Percentiles rank a stretch among this genome's conserved stretches.
These are phyloP conservation scores for Anableps anableps DNA, from an alignment of 2,797 vertebrate genomes.

Conservation along the genomic window DNA sequence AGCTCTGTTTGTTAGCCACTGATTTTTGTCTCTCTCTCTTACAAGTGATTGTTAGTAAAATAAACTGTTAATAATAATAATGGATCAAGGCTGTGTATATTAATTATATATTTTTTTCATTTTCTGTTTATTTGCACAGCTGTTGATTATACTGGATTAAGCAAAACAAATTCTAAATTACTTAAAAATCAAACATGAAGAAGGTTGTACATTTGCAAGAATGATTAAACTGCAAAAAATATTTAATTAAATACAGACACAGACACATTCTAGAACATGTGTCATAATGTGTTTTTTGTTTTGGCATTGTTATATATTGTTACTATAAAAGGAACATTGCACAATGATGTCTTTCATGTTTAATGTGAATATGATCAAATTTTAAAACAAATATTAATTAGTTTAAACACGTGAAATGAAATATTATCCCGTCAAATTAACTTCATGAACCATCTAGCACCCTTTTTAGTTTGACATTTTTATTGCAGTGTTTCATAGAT, in stretches of 20 bases:
- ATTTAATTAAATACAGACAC: not conserved
- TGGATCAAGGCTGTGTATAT: not conserved
- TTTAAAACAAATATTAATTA: not conserved
- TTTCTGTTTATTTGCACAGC: not conserved
- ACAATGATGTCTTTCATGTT: not conserved
- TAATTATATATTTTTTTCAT: not conserved
- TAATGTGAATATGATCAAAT: not conserved
- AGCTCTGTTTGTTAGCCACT: not conserved
- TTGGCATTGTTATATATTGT: not conserved
- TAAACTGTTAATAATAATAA: not conserved
- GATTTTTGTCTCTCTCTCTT: not conserved
- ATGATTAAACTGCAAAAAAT: not conserved
- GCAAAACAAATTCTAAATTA: not conserved
- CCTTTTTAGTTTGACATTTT: not conserved
- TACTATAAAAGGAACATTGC: not conserved
- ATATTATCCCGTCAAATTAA: not conserved
- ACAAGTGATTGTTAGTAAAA: not conserved
- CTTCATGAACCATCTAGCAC: not conserved
- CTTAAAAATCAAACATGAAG: not conserved
- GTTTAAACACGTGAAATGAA: not conserved
- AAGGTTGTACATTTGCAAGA: not conserved
- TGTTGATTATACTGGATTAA: not conserved
- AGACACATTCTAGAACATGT: not conserved
- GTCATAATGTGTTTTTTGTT: not conserved
- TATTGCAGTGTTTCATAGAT: not conserved